These are phyloP conservation scores for Sphenodon punctatus DNA, from an alignment of 2,797 vertebrate genomes.

Conservation along the genomic window DNA sequence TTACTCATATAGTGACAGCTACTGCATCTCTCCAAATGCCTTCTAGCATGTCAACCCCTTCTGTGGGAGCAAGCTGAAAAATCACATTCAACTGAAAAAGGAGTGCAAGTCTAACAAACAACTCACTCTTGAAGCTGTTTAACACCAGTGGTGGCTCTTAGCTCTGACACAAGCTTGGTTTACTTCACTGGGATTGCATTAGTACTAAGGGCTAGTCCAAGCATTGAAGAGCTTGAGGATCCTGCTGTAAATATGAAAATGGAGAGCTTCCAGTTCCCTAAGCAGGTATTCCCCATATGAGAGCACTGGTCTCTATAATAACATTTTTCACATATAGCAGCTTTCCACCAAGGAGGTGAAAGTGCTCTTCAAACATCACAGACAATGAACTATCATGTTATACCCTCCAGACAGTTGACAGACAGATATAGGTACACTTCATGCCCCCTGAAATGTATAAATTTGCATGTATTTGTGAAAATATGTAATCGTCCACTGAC, in stretches of 20 bases:
- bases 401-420: too few species aligned
- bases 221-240: too few species aligned
- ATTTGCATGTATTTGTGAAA: too few species aligned
- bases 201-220: too few species aligned
- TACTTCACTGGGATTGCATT: too few species aligned
- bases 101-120: neutral
- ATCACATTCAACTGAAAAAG: neutral
- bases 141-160: too few species aligned
- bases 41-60: neutral
- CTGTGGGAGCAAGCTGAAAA: neutral
- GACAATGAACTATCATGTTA: neutral
- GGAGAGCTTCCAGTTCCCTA: neutral
- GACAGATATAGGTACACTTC: too few species aligned
- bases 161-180: too few species aligned
- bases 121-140: too few species aligned
- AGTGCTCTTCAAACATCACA: neutral
- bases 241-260: too few species aligned
- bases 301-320: neutral
- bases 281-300: neutral
- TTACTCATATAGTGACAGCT: neutral
- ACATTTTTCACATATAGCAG: neutral
- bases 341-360: neutral
- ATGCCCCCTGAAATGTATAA: too few species aligned
- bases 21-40: neutral
- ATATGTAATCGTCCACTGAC: too few species aligned